Base-by-base conservation (phyloP, 2,797 vertebrate species). In the Urosaurus nigricauda region DNA sequence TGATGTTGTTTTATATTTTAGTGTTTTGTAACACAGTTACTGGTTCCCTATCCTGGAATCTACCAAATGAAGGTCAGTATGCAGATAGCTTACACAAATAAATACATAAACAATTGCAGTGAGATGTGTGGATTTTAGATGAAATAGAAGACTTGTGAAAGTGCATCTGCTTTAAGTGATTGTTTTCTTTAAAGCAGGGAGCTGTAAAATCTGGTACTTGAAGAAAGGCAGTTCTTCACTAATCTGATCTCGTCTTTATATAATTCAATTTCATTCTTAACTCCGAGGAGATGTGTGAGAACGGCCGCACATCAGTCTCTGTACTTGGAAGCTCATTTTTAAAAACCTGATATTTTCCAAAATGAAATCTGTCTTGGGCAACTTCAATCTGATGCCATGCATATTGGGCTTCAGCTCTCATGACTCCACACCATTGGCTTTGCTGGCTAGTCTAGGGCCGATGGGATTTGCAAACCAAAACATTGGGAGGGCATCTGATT, bases 251-350 rank as follows among this genome's bases (percentile, higher is more conserved):
- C 85, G 13, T 91, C 58, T 88, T 1, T 89, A 85, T 84, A 71
- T 93, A 93, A 94, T 94, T 91, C 89, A 75, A 95, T 95, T 96
- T 94, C 89, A 93, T 71, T 93, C 89, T 93, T 88, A 92, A n/a
- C 87, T 93, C 56, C 90, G 78, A 94, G 35, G 79, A 91, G 93
- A 94, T 79, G 83, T 85, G 85, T 92, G 78, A 88, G 93, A 93
- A 92, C 60, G 79, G 77, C 86, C 92, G 58, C 86, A 91, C 89
- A 93, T 91, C 93, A 92, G 32, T 60, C 87, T 95, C 92, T 93
- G 73, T 43, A 75, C 93, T 43, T 83, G 90, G 80, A 92, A 91
- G 79, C 24, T 40, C 88, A 53, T 29, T 94, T 96, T 94, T 92
- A 90, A 85, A 93, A 80, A 68, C 92, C 95, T 91, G 85, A 87